Evolutionary conservation across 2,888 invertebrate species (phyloP), one percentile per base, ranked within the genome.

Genomic region (Lacanobia wlatinum): DNA sequence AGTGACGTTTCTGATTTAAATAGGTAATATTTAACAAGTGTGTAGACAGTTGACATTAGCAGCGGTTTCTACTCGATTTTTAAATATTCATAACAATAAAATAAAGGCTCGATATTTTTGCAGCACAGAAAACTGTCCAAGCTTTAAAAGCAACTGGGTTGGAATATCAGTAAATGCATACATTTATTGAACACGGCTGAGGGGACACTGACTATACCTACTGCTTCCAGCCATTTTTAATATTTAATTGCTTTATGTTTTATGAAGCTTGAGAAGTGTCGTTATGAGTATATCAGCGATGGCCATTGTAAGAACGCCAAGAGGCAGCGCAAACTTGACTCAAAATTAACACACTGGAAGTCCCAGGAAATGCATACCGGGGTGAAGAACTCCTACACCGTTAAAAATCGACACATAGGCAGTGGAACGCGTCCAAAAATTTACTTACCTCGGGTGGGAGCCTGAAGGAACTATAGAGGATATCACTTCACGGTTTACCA

Each of bases 71-170:
- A 10, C 10, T n/a, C 4, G 18, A 38, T 56, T 34, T 56, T 10
- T 56, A 56, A 18, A n/a, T 56, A 38, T 56, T 38, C n/a, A 18
- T 9, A 34, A 56, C 8, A 7, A 48, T 48, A 55, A 55, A 55
- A 18, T 34, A 56, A 18, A 38, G 34, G 34, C 9, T 56, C 7
- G 10, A 46, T 16, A 58, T 56, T 43, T 40, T 40, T 38, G 61
- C n/a, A 62, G 23, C 55, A 38, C 61, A 43, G 48, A 48, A 61
- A 62, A 12, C 56, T 67, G 43, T 52, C 18, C 48, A 23, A 50
- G 72, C 72, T 55, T 67, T 56, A 66, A 48, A 46, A 60, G 23
- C 72, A 62, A 68, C 66, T 67, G 61, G 56, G 46, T 50, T 55
- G 48, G 58, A 64, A 70, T 70, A 70, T 70, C 70, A 65, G 65